These are phyloP conservation scores for Atherinomorus stipes DNA, from an alignment of 2,113 vertebrate species.

Conservation along the genomic window DNA sequence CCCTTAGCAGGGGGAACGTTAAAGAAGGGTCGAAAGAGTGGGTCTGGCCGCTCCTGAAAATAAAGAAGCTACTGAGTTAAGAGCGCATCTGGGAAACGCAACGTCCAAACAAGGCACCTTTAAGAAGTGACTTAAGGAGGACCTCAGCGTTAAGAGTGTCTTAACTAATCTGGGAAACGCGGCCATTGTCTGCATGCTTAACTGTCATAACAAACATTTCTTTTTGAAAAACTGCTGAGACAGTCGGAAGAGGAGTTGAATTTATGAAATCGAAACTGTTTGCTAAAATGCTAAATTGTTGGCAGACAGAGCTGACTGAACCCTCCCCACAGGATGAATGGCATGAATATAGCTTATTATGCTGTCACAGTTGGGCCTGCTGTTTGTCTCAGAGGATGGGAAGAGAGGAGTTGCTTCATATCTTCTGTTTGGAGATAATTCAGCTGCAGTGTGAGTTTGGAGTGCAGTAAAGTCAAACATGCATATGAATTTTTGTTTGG, in stretches of 20 bases:
- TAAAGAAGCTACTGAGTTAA: no score
- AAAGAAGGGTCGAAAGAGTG: no score
- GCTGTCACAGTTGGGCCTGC: conserved; percentile 10
- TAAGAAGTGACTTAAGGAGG: no score
- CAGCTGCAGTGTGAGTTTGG: conserved; percentile 13
- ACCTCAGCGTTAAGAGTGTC: no score
- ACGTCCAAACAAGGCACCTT: no score
- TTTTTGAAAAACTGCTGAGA: conserved; percentile 32
- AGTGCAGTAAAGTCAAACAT: conserved; percentile 34
- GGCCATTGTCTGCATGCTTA: not conserved
- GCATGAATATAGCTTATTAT: conserved; percentile 44
- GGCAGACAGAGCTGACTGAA: conserved; percentile 5
- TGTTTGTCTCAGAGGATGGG: conserved; percentile 24
- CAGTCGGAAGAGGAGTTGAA: not conserved
- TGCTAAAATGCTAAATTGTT: conserved; percentile 37
- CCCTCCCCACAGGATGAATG: conserved; percentile 14
- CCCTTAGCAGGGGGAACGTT: no score
- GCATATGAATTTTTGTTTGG: not conserved
- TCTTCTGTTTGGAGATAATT: conserved; percentile 28
- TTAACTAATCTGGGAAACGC: no score
- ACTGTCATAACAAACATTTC: conserved; percentile 22
- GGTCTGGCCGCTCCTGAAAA: no score
- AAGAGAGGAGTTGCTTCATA: conserved; percentile 43
- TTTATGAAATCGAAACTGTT: conserved; percentile 2
- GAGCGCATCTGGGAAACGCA: no score